These are phyloP conservation scores for Thamnaconus septentrionalis DNA, from an alignment of 2,113 vertebrate genomes.

Conservation along the genomic window DNA sequence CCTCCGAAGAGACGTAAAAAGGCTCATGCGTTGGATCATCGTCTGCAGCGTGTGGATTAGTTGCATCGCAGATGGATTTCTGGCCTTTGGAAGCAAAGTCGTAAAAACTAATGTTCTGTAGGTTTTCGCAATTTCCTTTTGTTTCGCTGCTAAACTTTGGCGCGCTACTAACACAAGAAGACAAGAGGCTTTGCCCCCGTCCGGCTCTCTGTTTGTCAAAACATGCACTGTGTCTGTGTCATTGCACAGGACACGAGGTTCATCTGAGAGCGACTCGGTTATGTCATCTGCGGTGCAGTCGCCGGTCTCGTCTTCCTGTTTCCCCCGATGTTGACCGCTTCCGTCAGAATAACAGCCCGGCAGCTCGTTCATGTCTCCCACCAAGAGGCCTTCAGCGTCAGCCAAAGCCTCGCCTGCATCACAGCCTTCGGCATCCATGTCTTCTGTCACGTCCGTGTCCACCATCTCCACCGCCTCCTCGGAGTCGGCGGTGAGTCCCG, in stretches of 20 bases:
- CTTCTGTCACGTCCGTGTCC: constrained; percentile 51
- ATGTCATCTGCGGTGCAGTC: constrained; percentile 37
- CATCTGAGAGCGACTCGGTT: constrained; percentile 40
- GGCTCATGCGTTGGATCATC: constrained; percentile 36
- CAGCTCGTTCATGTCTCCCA: constrained; percentile 42
- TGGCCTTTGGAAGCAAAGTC: constrained; percentile 15
- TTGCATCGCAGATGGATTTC: constrained; percentile 17
- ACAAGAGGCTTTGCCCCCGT: constrained; percentile 38
- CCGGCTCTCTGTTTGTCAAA: constrained; percentile 34
- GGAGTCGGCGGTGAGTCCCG: constrained; percentile 49
- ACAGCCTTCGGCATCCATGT: constrained; percentile 60
- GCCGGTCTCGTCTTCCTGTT: constrained; percentile 27
- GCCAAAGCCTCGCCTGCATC: constrained; percentile 69
- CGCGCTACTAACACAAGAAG: constrained; percentile 45
- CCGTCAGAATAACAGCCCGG: neutral
- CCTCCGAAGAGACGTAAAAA: constrained; percentile 55
- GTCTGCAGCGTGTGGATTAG: constrained; percentile 5
- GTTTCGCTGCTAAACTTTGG: constrained; percentile 33
- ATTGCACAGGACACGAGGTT: constrained; percentile 10
- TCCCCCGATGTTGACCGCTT: neutral
- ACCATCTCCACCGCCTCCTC: constrained; percentile 47
- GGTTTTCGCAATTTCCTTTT: constrained; percentile 29
- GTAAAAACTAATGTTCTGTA: constrained; percentile 28
- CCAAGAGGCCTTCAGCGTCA: constrained; percentile 64
- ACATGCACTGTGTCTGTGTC: constrained; percentile 8